phyloP scores from a whole-genome alignment of 2,113 vertebrate species.

The Mastomys coucha region DNA sequence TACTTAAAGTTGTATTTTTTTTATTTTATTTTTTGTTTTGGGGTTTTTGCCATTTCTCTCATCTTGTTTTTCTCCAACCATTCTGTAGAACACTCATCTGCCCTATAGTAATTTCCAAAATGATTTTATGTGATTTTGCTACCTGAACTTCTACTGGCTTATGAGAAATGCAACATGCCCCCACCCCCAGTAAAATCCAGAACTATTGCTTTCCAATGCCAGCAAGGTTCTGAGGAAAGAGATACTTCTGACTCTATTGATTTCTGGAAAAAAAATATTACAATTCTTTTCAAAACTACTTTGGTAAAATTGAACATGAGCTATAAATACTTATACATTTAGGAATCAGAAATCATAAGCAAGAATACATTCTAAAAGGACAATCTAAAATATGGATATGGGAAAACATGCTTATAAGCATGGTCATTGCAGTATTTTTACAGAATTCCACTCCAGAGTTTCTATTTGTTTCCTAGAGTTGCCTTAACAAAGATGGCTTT shows the following conservation, averaged over 20 bases:
- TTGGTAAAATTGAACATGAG: not conserved
- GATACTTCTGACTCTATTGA: not conserved
- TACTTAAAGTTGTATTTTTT: not conserved
- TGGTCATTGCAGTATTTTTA: not conserved
- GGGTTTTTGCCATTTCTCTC: not conserved
- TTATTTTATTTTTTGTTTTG: not conserved
- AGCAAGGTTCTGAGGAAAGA: not conserved
- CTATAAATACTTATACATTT: not conserved
- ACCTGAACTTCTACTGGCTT: not conserved
- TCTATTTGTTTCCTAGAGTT: not conserved
- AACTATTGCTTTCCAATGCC: not conserved
- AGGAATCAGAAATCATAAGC: not conserved
- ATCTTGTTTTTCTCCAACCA: not conserved
- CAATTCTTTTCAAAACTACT: not conserved
- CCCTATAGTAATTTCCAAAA: not conserved
- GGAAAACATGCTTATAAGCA: not conserved
- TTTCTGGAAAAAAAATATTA: not conserved
- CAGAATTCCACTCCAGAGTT: not conserved
- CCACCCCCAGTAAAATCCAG: not conserved
- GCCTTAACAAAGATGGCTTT: not conserved
- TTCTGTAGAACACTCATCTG: not conserved
- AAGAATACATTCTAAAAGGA: not conserved
- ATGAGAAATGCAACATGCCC: not conserved
- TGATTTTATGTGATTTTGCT: not conserved
- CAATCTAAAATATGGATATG: not conserved